Evolutionary conservation across 2,888 invertebrate genomes (phyloP).

Genomic region (Falcaria lacertinaria): DNA sequence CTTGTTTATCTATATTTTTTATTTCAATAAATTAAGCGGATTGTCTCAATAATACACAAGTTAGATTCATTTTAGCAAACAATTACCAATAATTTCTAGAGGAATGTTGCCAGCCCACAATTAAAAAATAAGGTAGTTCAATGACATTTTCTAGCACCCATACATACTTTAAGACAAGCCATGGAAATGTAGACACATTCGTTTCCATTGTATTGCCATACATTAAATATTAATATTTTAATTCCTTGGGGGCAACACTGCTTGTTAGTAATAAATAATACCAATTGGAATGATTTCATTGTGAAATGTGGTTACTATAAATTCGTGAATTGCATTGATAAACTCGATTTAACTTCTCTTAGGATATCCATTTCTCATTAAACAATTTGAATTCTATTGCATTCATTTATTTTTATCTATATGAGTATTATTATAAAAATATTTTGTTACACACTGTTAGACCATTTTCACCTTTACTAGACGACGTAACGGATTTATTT

Average conservation of each 20-base stretch:
- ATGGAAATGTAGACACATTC: neutral
- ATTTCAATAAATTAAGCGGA: constrained; percentile 72
- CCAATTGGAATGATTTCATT: neutral
- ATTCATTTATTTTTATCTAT: neutral
- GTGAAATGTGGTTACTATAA: neutral
- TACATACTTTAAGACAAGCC: neutral
- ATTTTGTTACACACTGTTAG: constrained; percentile 17
- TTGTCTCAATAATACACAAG: constrained; percentile 50
- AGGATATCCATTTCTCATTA: neutral
- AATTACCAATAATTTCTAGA: constrained; percentile 35
- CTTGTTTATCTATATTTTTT: constrained; percentile 55
- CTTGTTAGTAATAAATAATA: neutral
- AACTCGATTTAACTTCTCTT: constrained; percentile 11
- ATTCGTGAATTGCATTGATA: constrained; percentile 4
- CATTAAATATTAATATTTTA: neutral
- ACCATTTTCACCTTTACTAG: constrained; percentile 13
- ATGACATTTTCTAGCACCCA: neutral
- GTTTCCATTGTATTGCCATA: neutral
- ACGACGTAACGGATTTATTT: constrained; percentile 4
- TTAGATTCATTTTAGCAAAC: constrained; percentile 36
- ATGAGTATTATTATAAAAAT: constrained; percentile 18
- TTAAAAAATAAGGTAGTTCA: constrained; percentile 1
- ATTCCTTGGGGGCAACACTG: neutral
- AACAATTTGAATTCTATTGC: neutral
- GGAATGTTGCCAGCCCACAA: constrained; percentile 42